Evolutionary conservation across 2,888 invertebrate species (phyloP), one percentile per base, ranked within the genome.

Genomic region (Leptopilina drosophilae): DNA sequence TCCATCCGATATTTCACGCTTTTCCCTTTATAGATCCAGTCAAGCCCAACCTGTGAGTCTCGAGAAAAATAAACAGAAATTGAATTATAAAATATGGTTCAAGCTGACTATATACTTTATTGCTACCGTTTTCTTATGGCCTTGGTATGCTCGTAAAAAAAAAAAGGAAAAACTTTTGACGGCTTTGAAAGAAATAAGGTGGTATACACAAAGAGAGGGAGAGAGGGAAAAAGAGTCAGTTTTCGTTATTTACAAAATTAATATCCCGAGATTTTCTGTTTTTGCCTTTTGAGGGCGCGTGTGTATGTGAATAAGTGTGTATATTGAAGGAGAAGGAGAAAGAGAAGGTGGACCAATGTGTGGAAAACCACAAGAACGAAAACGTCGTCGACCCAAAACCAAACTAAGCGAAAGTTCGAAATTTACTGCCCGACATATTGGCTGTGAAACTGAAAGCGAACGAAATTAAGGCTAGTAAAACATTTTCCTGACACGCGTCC

Each of bases 381-480:
- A 88, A 87, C 84, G 83, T 77, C 79, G 85, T 77, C 77, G 85
- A 84, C 85, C 84, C 85, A 85, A 86, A 83, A 84, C 85, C 80
- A 82, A 82, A 84, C 81, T 83, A 82, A 85, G 84, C 87, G 85
- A 89, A 91, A 89, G 85, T 90, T 90, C 82, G 85, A 82, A 89
- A 91, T 91, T 91, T 91, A 91, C 89, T 89, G 88, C 90, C 84
- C 88, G 90, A 89, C 90, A 90, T 90, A 90, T 90, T 91, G 90
- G 90, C 90, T 89, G 86, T 87, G 89, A 89, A 88, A 89, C 85
- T 87, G 89, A 89, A 88, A 89, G 89, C 88, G 87, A 87, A 87
- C 89, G 89, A 90, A 90, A 90, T 91, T 90, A 90, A 90, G 90
- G 89, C 90, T 91, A 90, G 89, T 91, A 91, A 91, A 91, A 90